phyloP scores from a whole-genome alignment of 2,113 vertebrate species.

The Strigops habroptila region DNA sequence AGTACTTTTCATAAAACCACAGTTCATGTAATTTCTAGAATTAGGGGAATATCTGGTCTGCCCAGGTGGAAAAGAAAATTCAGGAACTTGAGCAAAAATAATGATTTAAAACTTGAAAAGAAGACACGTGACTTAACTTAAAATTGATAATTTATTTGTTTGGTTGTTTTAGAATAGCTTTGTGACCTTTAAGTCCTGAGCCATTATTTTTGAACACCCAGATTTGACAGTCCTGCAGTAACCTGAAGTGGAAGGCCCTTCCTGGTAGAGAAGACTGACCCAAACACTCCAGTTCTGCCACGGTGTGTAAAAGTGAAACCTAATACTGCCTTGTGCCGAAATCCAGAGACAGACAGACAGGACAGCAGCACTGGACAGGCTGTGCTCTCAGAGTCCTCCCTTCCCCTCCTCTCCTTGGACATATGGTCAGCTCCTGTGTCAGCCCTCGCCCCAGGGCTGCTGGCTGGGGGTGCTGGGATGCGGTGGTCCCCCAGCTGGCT shows the following conservation, averaged over 20 bases:
- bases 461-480: background rate
- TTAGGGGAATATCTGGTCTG: background rate
- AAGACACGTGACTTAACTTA: background rate
- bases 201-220: background rate
- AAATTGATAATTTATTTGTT: background rate
- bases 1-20: background rate
- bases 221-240: background rate
- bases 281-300: background rate
- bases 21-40: background rate
- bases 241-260: background rate
- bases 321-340: background rate
- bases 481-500: background rate
- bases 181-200: background rate
- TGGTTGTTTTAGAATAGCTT: background rate
- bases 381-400: background rate
- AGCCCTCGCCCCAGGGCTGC: background rate
- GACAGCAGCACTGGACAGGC: background rate
- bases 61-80: background rate
- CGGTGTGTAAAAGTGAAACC: rapidly evolving
- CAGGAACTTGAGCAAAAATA: background rate
- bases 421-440: background rate
- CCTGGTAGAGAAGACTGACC: background rate
- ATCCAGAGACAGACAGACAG: background rate
- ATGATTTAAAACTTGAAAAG: background rate
- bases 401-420: background rate